phyloP scores from a whole-genome alignment of 2,113 vertebrate genomes.

The Illadopsis cleaveri region DNA sequence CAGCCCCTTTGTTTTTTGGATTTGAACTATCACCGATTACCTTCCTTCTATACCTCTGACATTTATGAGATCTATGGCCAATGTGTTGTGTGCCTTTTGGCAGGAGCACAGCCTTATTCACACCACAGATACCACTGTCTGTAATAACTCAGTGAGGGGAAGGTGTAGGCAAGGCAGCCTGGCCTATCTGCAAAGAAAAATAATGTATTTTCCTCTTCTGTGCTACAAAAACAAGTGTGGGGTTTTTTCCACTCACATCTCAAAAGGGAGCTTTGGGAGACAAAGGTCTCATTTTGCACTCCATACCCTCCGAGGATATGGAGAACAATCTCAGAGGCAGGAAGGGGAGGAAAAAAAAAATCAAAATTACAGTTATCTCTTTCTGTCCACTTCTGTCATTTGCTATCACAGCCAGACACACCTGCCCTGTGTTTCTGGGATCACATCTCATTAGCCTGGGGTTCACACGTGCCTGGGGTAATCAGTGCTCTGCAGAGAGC shows the following conservation, averaged over 20 bases:
- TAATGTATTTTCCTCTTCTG: not conserved
- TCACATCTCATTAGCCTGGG: not conserved
- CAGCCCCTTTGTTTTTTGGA: slow-evolving; percentile 3
- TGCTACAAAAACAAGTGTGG: not conserved
- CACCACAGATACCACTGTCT: slow-evolving; percentile 14
- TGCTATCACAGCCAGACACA: not conserved
- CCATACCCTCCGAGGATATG: accelerated
- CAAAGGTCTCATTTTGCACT: not conserved
- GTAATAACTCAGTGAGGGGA: slow-evolving; percentile 38
- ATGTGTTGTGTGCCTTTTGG: slow-evolving; percentile 23
- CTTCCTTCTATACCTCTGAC: slow-evolving; percentile 5
- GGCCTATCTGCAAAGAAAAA: slow-evolving; percentile 2
- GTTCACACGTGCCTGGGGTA: not conserved
- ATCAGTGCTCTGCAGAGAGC: not conserved
- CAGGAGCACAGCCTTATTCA: slow-evolving; percentile 51
- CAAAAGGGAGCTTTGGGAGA: not conserved
- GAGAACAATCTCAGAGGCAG: not conserved
- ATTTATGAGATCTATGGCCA: slow-evolving; percentile 29
- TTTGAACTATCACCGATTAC: not conserved
- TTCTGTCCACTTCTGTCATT: not conserved
- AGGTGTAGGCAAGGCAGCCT: not conserved
- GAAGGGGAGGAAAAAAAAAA: not conserved
- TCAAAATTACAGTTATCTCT: not conserved
- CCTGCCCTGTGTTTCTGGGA: not conserved
- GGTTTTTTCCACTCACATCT: not conserved